phyloP scores from a whole-genome alignment of 2,113 vertebrate species.

The Micronisus gabar region DNA sequence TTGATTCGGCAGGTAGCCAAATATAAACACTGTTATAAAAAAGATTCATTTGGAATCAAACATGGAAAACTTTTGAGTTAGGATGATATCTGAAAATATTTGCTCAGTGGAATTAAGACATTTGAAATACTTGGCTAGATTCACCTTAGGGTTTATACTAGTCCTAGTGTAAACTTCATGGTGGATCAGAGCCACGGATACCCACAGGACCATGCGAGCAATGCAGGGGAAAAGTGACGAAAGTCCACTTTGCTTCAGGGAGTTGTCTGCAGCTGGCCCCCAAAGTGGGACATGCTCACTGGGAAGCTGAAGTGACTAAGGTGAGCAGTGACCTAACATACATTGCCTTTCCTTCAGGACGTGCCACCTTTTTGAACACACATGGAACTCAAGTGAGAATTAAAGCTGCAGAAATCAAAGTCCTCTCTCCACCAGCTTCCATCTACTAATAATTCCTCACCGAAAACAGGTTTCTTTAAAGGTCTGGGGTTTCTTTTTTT shows the following conservation, averaged over 20 bases:
- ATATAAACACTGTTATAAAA: background rate
- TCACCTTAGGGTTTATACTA: background rate
- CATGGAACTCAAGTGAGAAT: background rate
- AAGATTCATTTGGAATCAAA: constrained; percentile 9
- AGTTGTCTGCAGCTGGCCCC: background rate
- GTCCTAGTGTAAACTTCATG: background rate
- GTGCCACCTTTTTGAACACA: background rate
- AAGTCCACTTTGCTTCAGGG: background rate
- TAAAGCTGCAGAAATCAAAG: background rate
- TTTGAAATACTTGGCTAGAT: background rate
- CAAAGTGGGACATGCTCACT: background rate
- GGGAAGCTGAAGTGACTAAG: background rate
- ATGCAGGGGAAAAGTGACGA: background rate
- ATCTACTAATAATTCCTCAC: background rate
- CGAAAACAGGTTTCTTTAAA: constrained; percentile 2
- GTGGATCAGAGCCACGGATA: background rate
- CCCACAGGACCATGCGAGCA: background rate
- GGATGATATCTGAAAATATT: constrained; percentile 35
- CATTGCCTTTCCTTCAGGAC: background rate
- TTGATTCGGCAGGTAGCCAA: background rate
- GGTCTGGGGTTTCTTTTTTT: background rate
- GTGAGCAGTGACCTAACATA: background rate
- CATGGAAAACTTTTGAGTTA: background rate
- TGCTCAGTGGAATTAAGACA: background rate
- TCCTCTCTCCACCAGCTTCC: background rate